These are phyloP conservation scores for Apis florea DNA, from an alignment of 1,140 invertebrate genomes.

Conservation along the genomic window DNA sequence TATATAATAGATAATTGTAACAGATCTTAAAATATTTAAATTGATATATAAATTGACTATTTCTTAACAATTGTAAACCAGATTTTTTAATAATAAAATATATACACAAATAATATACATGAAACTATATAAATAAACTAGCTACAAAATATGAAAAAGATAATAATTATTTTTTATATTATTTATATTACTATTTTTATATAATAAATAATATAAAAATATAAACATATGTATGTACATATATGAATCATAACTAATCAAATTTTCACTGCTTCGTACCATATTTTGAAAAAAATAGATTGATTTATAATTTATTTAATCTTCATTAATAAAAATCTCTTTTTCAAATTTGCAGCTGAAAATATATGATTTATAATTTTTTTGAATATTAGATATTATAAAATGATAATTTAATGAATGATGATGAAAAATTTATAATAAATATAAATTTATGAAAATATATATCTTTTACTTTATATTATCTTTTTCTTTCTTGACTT, in stretches of 20 bases:
- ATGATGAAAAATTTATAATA: neutral
- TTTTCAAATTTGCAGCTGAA: neutral
- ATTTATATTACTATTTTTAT: neutral
- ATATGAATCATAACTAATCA: neutral
- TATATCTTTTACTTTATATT: neutral
- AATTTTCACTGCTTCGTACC: too few species aligned
- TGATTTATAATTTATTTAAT: too few species aligned
- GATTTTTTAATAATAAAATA: neutral
- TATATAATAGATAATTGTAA: conserved; percentile 7
- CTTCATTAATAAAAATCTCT: neutral
- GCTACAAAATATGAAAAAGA: neutral
- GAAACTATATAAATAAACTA: neutral
- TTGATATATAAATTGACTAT: conserved; percentile 28
- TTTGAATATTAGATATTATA: conserved; percentile 5
- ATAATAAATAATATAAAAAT: neutral
- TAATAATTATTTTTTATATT: neutral
- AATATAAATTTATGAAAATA: neutral
- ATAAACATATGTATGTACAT: neutral
- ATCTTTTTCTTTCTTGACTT: neutral
- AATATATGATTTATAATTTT: conserved; percentile 25
- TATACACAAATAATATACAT: neutral
- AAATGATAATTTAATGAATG: too few species aligned
- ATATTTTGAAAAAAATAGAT: too few species aligned
- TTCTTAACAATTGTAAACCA: conserved; percentile 37
- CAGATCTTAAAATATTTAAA: conserved; percentile 25